These are phyloP conservation scores for Hepsetus odoe DNA, from an alignment of 2,113 vertebrate genomes.

Conservation along the genomic window DNA sequence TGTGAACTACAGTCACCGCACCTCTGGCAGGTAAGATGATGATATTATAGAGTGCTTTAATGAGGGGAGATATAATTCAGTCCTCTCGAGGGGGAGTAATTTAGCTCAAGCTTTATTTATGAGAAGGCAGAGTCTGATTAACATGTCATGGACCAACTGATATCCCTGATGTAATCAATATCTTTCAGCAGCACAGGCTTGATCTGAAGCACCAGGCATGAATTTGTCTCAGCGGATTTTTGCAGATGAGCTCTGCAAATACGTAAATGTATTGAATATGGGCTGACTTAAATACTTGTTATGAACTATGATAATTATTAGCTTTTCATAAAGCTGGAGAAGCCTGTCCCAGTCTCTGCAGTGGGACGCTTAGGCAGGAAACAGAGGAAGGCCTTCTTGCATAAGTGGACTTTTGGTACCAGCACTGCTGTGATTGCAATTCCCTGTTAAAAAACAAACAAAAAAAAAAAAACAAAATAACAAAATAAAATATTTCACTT, in stretches of 20 bases:
- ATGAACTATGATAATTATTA: slow-evolving; percentile 44
- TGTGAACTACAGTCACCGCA: not conserved
- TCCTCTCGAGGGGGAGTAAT: slow-evolving; percentile 43
- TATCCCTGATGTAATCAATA: slow-evolving; percentile 58
- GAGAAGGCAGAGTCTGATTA: slow-evolving; percentile 45
- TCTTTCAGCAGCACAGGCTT: slow-evolving; percentile 38
- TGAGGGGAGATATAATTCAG: slow-evolving; percentile 40
- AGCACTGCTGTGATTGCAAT: not conserved
- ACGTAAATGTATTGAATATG: slow-evolving; percentile 36
- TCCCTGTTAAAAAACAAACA: not conserved
- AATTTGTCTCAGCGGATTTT: slow-evolving; percentile 41
- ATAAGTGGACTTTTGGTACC: not conserved
- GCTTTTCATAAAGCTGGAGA: slow-evolving; percentile 8
- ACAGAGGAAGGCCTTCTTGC: not conserved
- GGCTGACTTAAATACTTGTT: slow-evolving; percentile 37
- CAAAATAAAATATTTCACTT: too few species aligned
- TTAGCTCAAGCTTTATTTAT: slow-evolving; percentile 50
- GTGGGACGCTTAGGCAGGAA: slow-evolving; percentile 4
- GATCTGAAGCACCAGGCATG: slow-evolving; percentile 40
- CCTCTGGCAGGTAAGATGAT: not conserved
- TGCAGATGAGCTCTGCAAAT: slow-evolving; percentile 35
- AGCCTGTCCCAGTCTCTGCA: slow-evolving; percentile 10
- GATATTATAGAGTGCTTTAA: slow-evolving; percentile 38
- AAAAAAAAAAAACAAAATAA: too few species aligned
- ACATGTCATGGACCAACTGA: slow-evolving; percentile 48